Percentiles rank a stretch among this genome's conserved stretches.
Conservation (phyloP, 2,113 vertebrate species). For the Ceyx cyanopectus region DNA sequence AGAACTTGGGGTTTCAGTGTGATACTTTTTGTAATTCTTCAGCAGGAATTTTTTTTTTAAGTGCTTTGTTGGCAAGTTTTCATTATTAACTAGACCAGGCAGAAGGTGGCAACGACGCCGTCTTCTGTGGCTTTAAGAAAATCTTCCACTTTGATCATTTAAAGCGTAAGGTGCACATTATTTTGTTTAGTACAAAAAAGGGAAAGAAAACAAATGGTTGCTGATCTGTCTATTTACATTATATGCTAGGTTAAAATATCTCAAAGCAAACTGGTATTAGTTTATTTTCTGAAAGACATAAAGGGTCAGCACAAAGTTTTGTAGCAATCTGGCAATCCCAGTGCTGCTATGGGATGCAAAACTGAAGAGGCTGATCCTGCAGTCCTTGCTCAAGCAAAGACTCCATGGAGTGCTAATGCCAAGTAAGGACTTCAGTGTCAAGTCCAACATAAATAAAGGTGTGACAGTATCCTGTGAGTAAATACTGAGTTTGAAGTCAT, state of each 20-base stretch:
- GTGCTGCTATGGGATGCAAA: background rate
- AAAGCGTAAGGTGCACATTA: slow-evolving; percentile 12
- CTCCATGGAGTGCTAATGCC: background rate
- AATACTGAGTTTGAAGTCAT: background rate
- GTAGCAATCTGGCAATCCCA: background rate
- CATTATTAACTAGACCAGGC: slow-evolving; percentile 9
- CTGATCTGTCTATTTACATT: background rate
- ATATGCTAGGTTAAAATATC: background rate
- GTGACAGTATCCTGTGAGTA: background rate
- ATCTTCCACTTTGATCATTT: background rate
- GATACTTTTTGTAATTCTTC: slow-evolving; percentile 25
- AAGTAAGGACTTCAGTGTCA: background rate
- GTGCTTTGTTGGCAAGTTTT: slow-evolving; percentile 47
- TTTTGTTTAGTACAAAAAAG: background rate
- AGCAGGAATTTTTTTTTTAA: slow-evolving; percentile 14
- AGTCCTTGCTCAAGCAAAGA: background rate
- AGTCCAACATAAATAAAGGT: background rate
- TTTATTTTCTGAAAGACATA: slow-evolving; percentile 21
- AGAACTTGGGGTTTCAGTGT: slow-evolving; percentile 1
- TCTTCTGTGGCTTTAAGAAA: background rate
- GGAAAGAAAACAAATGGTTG: slow-evolving; percentile 10
- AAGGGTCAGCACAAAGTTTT: background rate
- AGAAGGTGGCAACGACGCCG: background rate
- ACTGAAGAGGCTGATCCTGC: background rate
- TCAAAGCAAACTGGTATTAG: background rate